Evolutionary conservation across 2,888 invertebrate species (phyloP), one percentile per base, ranked within the genome.

Genomic region (Epinotia bilunana): DNA sequence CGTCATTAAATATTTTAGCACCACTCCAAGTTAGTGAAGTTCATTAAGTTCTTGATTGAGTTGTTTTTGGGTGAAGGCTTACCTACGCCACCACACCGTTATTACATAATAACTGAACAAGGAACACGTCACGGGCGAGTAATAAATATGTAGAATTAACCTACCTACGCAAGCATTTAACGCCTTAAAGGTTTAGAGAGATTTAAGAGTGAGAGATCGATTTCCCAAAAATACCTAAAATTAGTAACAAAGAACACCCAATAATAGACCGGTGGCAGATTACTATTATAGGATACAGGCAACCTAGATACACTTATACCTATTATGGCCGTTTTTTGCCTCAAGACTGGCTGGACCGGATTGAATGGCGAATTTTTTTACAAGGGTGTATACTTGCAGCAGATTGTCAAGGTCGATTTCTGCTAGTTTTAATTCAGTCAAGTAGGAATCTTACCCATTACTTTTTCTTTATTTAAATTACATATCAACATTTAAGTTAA

Each of bases 11-110:
- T 93, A 92, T 92, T 92, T 93, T 85, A 93, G 86, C 81, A 87
- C 89, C 92, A 93, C 93, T 93, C 85, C 86, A 93, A 93, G 87
- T 93, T 92, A 80, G 87, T 84, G 80, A 90, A 93, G 89, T 93
- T 91, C 87, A 89, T 92, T 90, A 89, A 89, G 87, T 88, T 83
- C 88, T 87, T 90, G 89, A 92, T 92, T 91, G 88, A 87, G 88
- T 87, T 86, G 81, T 81, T 79, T 79, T 78, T 72, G 77, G 71
- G 69, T 77, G 74, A 57, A 65, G 64, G 64, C 67, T 49, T 64
- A 71, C 55, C 43, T 63, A 20, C 18, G 69, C 63, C 33, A 69
- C 69, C 57, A 62, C 68, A 57, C 28, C 68, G 63, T 64, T 58
- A 49, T 65, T 69, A 60, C 58, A 60, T 58, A 60, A 74, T 46